phyloP scores from a whole-genome alignment of 2,113 vertebrate species.

The Malurus cyaneus region DNA sequence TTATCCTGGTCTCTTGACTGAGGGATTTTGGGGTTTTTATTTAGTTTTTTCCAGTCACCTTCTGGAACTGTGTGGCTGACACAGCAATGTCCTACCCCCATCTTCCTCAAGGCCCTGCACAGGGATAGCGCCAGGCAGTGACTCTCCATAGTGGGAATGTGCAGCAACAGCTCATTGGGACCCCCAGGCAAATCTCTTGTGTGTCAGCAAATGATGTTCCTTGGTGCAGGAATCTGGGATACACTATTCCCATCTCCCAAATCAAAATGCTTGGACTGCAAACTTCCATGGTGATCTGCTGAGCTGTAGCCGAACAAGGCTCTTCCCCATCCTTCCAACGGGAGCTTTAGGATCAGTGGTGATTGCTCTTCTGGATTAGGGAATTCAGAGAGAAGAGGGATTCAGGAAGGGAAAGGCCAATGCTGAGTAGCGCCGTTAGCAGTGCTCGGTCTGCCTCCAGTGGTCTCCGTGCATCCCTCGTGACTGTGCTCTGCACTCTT shows the following conservation, averaged over 20 bases:
- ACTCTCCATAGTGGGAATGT: background rate
- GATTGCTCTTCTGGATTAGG: background rate
- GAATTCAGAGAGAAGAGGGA: background rate
- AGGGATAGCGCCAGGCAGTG: background rate
- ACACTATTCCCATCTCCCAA: background rate
- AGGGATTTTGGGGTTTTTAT: background rate
- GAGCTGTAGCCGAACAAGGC: background rate
- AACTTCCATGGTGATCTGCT: accelerated
- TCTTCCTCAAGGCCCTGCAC: background rate
- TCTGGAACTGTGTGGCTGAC: background rate
- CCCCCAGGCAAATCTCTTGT: background rate
- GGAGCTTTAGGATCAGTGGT: background rate
- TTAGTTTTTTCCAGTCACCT: background rate
- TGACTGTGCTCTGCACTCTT: accelerated
- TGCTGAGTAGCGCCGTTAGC: accelerated
- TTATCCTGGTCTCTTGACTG: background rate
- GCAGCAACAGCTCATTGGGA: accelerated
- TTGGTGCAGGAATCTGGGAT: background rate
- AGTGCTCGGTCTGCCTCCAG: background rate
- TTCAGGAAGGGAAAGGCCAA: background rate
- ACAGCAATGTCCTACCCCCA: background rate
- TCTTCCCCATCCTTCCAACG: too few relatives aligned
- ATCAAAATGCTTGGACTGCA: background rate
- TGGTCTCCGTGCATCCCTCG: accelerated
- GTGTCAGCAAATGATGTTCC: background rate